These are phyloP conservation scores for Seira ritae DNA, from an alignment of 2,888 invertebrate genomes.

Conservation along the genomic window DNA sequence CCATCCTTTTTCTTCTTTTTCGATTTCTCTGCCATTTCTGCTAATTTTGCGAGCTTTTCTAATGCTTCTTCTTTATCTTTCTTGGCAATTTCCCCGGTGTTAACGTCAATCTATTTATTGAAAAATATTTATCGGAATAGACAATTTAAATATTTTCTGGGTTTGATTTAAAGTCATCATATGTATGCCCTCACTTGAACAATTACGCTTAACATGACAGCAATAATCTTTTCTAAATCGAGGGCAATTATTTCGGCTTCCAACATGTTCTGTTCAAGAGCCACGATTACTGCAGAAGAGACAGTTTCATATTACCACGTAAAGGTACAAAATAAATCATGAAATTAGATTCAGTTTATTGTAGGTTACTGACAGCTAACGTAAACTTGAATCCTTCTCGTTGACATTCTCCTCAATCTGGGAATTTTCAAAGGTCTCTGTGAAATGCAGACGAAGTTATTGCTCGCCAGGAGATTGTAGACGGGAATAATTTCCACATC, in stretches of 20 bases:
- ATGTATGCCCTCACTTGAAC: slow-evolving; percentile 28
- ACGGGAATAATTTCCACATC: slow-evolving; percentile 64
- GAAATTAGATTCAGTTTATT: slow-evolving; percentile 6
- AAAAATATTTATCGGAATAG: not conserved
- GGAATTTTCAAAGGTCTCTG: slow-evolving; percentile 69
- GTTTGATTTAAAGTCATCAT: not conserved
- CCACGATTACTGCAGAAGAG: slow-evolving; percentile 65
- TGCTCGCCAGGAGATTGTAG: slow-evolving; percentile 58
- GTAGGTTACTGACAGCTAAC: slow-evolving; percentile 53
- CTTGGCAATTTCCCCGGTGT: slow-evolving; percentile 5
- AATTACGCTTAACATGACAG: slow-evolving; percentile 51
- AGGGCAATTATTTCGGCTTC: slow-evolving; percentile 66
- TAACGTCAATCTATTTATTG: not conserved
- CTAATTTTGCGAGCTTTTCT: not conserved
- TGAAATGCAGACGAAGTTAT: slow-evolving; percentile 55
- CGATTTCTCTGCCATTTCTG: not conserved
- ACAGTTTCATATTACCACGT: not conserved
- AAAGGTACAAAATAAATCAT: not conserved
- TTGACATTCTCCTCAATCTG: slow-evolving; percentile 41
- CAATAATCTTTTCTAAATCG: slow-evolving; percentile 70
- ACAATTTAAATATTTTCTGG: not conserved
- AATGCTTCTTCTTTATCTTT: slow-evolving; percentile 29
- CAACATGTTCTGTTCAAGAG: slow-evolving; percentile 71
- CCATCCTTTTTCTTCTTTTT: no score
- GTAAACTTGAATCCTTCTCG: slow-evolving; percentile 62